Conservation (phyloP, 2,113 vertebrate species). For the Vombatus ursinus region DNA sequence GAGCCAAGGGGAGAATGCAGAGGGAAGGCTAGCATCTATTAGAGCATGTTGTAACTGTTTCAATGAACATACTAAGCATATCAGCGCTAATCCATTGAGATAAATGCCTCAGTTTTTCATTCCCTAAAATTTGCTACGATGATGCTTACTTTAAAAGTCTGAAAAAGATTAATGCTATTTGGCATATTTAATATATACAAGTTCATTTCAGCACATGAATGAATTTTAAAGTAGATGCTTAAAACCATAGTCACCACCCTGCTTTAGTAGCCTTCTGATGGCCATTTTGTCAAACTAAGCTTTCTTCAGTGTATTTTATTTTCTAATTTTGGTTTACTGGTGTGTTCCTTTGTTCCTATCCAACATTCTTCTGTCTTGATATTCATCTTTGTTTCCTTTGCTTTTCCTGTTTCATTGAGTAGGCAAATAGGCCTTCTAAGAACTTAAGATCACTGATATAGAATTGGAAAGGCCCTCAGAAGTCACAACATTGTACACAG, state of each 20-base stretch:
- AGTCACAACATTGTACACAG: not conserved
- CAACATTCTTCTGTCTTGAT: not conserved
- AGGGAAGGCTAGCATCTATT: not conserved
- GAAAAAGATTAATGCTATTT: not conserved
- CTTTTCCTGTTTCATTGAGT: not conserved
- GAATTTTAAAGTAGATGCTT: not conserved
- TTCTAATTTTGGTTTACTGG: not conserved
- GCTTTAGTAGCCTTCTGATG: not conserved
- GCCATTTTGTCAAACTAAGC: not conserved
- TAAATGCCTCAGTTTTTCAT: not conserved
- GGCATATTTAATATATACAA: not conserved
- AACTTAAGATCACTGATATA: not conserved
- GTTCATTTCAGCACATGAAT: not conserved
- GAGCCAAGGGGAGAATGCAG: not conserved
- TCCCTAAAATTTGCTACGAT: not conserved
- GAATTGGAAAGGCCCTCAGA: not conserved
- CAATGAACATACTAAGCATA: constrained; percentile 4
- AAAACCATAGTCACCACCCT: not conserved
- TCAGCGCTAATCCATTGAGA: constrained; percentile 44
- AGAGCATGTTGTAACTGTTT: not conserved
- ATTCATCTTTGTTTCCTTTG: not conserved
- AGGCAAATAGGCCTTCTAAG: not conserved
- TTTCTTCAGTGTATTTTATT: not conserved
- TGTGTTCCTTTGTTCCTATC: not conserved
- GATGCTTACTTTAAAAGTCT: not conserved